Conservation (phyloP, 2,113 vertebrate genomes). For the Acanthochromis polyacanthus region DNA sequence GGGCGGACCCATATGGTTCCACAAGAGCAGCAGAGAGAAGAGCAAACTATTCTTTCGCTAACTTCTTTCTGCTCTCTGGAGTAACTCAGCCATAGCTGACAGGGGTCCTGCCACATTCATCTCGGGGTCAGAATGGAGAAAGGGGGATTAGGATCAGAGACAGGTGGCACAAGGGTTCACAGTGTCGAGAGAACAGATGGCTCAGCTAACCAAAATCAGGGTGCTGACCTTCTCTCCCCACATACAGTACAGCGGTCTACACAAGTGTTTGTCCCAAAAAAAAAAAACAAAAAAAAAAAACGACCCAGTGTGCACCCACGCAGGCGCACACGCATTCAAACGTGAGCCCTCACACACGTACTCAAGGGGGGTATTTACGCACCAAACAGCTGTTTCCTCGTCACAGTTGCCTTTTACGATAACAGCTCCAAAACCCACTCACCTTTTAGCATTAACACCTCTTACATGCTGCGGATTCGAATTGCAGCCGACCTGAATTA, state of each 20-base stretch:
- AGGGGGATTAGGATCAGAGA: conserved; percentile 60
- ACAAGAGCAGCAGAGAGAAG: not conserved
- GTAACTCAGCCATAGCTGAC: conserved; percentile 54
- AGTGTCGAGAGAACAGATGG: conserved; percentile 74
- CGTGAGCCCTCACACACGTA: not conserved
- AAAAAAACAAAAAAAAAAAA: conserved; percentile 52
- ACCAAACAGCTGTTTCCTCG: conserved; percentile 43
- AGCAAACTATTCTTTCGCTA: conserved; percentile 2
- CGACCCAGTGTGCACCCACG: conserved; percentile 11
- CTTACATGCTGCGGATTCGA: conserved; percentile 3
- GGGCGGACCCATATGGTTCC: not conserved
- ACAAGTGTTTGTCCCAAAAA: conserved; percentile 38
- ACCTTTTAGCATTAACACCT: conserved; percentile 18
- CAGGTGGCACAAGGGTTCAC: conserved; percentile 67
- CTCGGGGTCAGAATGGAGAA: conserved; percentile 60
- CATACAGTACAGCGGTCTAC: conserved; percentile 49
- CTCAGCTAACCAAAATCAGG: conserved; percentile 59
- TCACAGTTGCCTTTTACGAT: conserved; percentile 31
- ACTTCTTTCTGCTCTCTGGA: conserved; percentile 26
- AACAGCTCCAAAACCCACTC: conserved; percentile 11
- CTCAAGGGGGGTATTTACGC: conserved; percentile 8
- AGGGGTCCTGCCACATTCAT: conserved; percentile 49
- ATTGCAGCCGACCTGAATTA: conserved; percentile 11
- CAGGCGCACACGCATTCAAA: conserved; percentile 8
- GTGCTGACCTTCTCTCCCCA: conserved; percentile 69